phyloP scores from a whole-genome alignment of 2,113 vertebrate species.

The Gymnobelideus leadbeateri region DNA sequence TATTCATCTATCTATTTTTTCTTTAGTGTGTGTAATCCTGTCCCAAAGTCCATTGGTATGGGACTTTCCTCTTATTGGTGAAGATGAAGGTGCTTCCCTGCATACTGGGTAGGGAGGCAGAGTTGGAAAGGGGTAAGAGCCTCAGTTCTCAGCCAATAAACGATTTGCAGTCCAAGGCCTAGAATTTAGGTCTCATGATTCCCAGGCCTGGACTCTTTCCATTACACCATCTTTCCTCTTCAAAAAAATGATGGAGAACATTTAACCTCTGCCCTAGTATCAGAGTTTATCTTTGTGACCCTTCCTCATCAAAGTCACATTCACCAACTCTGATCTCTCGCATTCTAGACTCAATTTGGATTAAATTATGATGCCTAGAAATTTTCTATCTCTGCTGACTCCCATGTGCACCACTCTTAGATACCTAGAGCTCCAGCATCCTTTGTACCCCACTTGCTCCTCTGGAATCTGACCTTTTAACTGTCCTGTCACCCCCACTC shows the following conservation, averaged over 20 bases:
- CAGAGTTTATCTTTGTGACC: not conserved
- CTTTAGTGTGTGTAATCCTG: not conserved
- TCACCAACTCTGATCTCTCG: not conserved
- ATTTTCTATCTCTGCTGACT: not conserved
- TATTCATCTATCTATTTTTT: not conserved
- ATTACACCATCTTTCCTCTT: not conserved
- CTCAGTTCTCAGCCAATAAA: not conserved
- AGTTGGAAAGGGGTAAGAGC: not conserved
- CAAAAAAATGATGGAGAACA: not conserved
- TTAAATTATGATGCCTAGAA: not conserved
- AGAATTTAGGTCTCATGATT: not conserved
- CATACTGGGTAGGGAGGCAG: not conserved
- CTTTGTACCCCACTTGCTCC: not conserved
- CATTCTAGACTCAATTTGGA: not conserved
- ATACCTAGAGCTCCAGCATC: not conserved
- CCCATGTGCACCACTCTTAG: not conserved
- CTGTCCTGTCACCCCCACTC: not conserved
- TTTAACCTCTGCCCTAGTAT: not conserved
- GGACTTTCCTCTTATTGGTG: not conserved
- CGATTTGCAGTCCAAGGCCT: not conserved
- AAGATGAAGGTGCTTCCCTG: fast-evolving
- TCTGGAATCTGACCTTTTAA: not conserved
- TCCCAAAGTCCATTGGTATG: not conserved
- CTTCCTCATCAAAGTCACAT: not conserved
- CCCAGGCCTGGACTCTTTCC: not conserved